A percentile compares a stretch with the other conserved stretches of the same genome.
phyloP scores from a whole-genome alignment of 1,140 invertebrate genomes.

The Sinella curviseta region DNA sequence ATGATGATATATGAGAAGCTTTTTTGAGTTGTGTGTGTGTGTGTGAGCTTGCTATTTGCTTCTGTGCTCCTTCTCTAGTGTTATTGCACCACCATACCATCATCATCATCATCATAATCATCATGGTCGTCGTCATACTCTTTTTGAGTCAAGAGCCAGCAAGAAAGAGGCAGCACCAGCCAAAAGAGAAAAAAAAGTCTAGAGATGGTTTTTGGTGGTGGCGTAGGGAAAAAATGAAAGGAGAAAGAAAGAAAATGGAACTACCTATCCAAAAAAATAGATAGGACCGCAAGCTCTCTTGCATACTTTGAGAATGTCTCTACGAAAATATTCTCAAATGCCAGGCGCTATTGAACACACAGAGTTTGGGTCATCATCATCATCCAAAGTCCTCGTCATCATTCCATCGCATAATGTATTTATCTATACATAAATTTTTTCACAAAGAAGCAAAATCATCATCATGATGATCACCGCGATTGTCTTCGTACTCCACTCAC shows the following conservation, averaged over 20 bases:
- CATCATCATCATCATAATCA: not conserved
- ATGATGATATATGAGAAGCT: constrained; percentile 26
- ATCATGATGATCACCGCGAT: not conserved
- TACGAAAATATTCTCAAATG: constrained; percentile 9
- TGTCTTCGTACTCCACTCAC: not conserved
- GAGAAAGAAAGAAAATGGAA: constrained; percentile 12
- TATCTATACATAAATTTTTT: constrained; percentile 2
- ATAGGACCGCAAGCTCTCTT: constrained; percentile 5
- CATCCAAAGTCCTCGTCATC: constrained; percentile 7
- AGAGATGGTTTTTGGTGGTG: not conserved
- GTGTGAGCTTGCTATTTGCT: not conserved
- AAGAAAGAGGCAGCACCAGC: constrained; percentile 24
- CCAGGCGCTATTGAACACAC: not conserved
- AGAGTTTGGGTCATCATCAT: constrained; percentile 17
- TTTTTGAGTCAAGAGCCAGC: constrained; percentile 8
- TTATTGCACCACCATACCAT: too few relatives aligned
- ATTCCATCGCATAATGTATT: constrained; percentile 3
- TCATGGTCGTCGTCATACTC: not conserved
- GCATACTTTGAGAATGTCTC: too few relatives aligned
- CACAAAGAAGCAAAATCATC: not conserved
- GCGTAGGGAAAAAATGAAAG: not conserved
- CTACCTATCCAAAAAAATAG: constrained; percentile 5
- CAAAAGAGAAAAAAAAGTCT: constrained; percentile 22
- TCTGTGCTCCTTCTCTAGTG: not conserved
- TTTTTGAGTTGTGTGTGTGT: constrained; percentile 24